Evolutionary conservation across 1,140 invertebrate genomes (phyloP).

Genomic region (Oryzaephilus surinamensis): DNA sequence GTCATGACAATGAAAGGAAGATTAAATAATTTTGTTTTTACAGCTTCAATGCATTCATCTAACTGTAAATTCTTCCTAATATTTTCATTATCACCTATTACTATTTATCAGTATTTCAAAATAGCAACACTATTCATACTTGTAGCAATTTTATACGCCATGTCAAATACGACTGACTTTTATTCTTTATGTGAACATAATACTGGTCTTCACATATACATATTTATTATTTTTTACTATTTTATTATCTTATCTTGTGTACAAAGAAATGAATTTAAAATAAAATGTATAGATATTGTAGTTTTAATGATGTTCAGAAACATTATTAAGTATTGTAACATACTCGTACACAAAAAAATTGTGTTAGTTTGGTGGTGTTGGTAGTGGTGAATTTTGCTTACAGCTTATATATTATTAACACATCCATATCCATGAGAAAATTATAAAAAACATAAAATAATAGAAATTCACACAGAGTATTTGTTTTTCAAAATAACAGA

Average conservation of each 20-base stretch:
- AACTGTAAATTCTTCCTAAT: slow-evolving; percentile 31
- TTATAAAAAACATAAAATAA: slow-evolving; percentile 5
- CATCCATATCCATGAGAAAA: slow-evolving; percentile 2
- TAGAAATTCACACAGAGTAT: slow-evolving; percentile 22
- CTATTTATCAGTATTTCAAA: slow-evolving; percentile 25
- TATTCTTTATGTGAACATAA: slow-evolving; percentile 18
- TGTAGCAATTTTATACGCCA: slow-evolving; percentile 9
- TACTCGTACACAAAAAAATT: slow-evolving; percentile 10
- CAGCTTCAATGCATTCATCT: slow-evolving; percentile 28
- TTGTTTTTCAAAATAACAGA: slow-evolving; percentile 35
- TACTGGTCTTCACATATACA: slow-evolving; percentile 17
- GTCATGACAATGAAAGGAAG: no score
- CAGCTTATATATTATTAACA: slow-evolving; percentile 11
- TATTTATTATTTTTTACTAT: slow-evolving; percentile 3
- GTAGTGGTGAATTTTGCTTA: slow-evolving; percentile 10
- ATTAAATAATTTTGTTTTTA: slow-evolving; percentile 20
- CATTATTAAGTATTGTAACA: slow-evolving; percentile 7
- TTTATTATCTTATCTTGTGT: slow-evolving; percentile 1
- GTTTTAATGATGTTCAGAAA: no score
- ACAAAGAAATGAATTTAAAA: neutral
- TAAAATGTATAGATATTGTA: no score
- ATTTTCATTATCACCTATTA: slow-evolving; percentile 11
- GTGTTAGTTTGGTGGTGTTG: slow-evolving; percentile 6
- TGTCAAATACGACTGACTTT: slow-evolving; percentile 25
- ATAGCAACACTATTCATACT: slow-evolving; percentile 29